phyloP scores from a whole-genome alignment of 1,140 invertebrate genomes.

The Alviniconcha marisindica region DNA sequence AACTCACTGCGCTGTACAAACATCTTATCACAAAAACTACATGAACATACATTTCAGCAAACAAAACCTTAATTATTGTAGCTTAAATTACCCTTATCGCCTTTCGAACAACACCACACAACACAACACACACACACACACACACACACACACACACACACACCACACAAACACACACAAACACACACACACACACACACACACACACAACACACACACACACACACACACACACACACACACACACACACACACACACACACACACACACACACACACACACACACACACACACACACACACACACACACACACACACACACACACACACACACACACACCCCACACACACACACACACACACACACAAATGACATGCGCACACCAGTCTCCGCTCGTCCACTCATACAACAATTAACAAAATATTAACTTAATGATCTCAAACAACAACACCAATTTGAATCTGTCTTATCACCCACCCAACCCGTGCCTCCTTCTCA shows the following conservation, averaged over 20 bases:
- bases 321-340: background rate
- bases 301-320: conserved; percentile 3
- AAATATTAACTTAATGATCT: background rate
- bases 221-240: conserved; percentile 7
- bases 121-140: too few relatives aligned
- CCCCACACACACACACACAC: conserved; percentile 9
- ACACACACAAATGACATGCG: background rate
- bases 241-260: conserved; percentile 22
- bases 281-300: background rate
- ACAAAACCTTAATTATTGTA: too few relatives aligned
- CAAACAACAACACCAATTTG: background rate
- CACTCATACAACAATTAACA: background rate
- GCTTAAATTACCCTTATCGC: too few relatives aligned
- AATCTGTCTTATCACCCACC: background rate
- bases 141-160: too few relatives aligned
- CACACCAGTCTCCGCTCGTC: background rate
- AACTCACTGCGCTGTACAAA: too few relatives aligned
- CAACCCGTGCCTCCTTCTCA: background rate
- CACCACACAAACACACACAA: too few relatives aligned
- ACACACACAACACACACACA: background rate
- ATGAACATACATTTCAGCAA: too few relatives aligned
- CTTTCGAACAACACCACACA: too few relatives aligned
- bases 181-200: too few relatives aligned
- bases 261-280: background rate
- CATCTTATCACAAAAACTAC: too few relatives aligned